A percentile compares a stretch with the other conserved stretches of the same genome.
phyloP scores from a whole-genome alignment of 2,797 vertebrate species.

The Acropternis orthonyx region DNA sequence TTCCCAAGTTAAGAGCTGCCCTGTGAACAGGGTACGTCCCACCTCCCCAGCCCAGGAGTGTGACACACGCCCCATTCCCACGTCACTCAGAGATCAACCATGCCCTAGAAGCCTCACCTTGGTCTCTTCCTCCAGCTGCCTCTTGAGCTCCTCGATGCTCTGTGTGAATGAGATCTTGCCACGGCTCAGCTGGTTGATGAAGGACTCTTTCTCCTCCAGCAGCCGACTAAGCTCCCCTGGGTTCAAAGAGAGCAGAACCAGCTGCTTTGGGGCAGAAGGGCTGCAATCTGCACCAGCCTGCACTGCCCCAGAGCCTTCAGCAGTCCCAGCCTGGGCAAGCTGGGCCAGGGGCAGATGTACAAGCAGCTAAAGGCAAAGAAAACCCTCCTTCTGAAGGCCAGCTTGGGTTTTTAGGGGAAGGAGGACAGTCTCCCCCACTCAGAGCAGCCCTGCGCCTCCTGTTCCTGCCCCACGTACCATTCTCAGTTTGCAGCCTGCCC shows the following conservation, averaged over 20 bases:
- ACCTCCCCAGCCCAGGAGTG: not conserved
- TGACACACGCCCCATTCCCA: fast-evolving
- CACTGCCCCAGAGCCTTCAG: not conserved
- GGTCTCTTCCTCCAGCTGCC: slow-evolving; percentile 91
- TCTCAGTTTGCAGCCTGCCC: slow-evolving; percentile 86
- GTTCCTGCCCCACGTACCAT: slow-evolving; percentile 69
- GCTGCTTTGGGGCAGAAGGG: not conserved
- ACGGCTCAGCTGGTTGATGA: slow-evolving; percentile 89
- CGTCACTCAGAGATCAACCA: not conserved
- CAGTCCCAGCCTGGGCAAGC: not conserved
- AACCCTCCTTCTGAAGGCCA: not conserved
- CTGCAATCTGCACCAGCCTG: not conserved
- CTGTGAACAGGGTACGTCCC: not conserved
- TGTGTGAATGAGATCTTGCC: slow-evolving; percentile 86
- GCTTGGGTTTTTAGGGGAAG: not conserved
- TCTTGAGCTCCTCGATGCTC: slow-evolving; percentile 88
- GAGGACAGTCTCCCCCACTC: not conserved
- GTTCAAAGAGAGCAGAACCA: not conserved
- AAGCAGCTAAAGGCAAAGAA: not conserved
- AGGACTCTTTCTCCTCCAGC: slow-evolving; percentile 88
- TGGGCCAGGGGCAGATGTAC: not conserved
- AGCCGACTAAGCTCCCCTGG: slow-evolving; percentile 86
- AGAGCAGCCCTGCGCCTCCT: not conserved
- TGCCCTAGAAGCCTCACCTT: slow-evolving; percentile 79
- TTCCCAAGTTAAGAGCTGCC: not conserved